Evolutionary conservation across 2,888 invertebrate species (phyloP), one percentile per base, ranked within the genome.

Genomic region (Aricia artaxerxes): DNA sequence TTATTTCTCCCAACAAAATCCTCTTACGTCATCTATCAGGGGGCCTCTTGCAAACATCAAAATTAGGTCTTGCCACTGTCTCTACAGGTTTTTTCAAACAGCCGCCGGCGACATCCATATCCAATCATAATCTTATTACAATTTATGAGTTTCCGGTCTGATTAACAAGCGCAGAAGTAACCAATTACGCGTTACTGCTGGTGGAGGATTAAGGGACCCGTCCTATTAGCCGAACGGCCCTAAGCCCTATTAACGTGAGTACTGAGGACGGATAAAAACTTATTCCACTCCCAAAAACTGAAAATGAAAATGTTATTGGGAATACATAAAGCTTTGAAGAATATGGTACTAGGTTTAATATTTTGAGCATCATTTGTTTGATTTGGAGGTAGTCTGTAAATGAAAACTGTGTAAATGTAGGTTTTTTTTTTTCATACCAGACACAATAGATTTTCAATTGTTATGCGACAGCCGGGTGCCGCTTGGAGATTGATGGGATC

Each of bases 181-280:
- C 35, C 35, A 69, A 69, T 69, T 69, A 69, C 35, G 11, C 13
- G 69, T 35, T 69, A 69, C 69, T 38, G 69, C 69, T 69, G 69
- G 69, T 1, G 69, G 69, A 69, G 69, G 69, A 69, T 69, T 69
- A 69, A 31, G 24, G 35, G 69, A 9, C 64, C 35, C 69, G 35
- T 38, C 69, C 35, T 38, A 69, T 69, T 69, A 69, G 69, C 69
- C 31, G 11, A 69, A 69, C 69, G 69, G 1, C 69, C 69, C 13
- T 69, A 69, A 38, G 69, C 69, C 69, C 13, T 69, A 38, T 69
- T 38, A 69, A 69, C 35, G 69, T 69, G 35, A 69, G 35, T 35
- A 57, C 57, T 57, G 38, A 69, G 35, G 35, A 69, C 69, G 69
- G 13, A 69, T 38, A 69, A 69, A 69, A 69, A 69, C 69, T 38